Base-by-base conservation (phyloP, 2,113 vertebrate genomes). In the Pristiophorus japonicus region DNA sequence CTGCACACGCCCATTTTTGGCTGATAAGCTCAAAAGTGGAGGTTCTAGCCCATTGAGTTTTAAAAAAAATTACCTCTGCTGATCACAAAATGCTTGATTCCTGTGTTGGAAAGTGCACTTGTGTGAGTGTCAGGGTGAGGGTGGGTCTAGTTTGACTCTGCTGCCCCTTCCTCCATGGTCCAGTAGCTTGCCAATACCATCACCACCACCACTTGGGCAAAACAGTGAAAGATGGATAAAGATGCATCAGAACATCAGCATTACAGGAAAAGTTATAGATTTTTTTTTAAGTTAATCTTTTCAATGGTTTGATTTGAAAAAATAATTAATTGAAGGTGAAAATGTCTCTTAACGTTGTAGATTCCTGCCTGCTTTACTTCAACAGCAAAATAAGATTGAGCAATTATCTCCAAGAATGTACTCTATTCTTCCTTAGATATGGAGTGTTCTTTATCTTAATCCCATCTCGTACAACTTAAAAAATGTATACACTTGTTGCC, bases 371-470 rank as follows among this genome's bases (percentile, higher is more conserved):
- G 90, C 59, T 92, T 92, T 38, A 62, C 30, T 14, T 92, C 34
- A 2, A 63, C n/a, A 38, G 24, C 62, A 62, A 92, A 92, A 92
- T 63, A 18, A 63, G 14, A 20, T 22, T n/a, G 59, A 65, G 34
- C 34, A 22, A 27, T 87, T 87, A 92, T 63, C 90, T 38, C 30
- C 55, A 92, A 92, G 55, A 42, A 92, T 63, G 18, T 20, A n/a
- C 63, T 38, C 90, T 92, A 92, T 92, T 92, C 34, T 63, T 91
- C 30, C 88, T 91, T 91, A 62, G 34, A 62, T 62, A 62, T 59
- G 11, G 27, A 18, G 51, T 62, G 12, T 34, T n/a, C 88, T 91
- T 92, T 92, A 63, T 92, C 90, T 38, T 92, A 92, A 65, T 63
- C n/a, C 90, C 5, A 92, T 59, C 34, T 20, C 55, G 38, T 63